A percentile compares a stretch with the other conserved stretches of the same genome.
These are phyloP conservation scores for Nycticebus coucang DNA, from an alignment of 2,113 vertebrate species.

Conservation along the genomic window DNA sequence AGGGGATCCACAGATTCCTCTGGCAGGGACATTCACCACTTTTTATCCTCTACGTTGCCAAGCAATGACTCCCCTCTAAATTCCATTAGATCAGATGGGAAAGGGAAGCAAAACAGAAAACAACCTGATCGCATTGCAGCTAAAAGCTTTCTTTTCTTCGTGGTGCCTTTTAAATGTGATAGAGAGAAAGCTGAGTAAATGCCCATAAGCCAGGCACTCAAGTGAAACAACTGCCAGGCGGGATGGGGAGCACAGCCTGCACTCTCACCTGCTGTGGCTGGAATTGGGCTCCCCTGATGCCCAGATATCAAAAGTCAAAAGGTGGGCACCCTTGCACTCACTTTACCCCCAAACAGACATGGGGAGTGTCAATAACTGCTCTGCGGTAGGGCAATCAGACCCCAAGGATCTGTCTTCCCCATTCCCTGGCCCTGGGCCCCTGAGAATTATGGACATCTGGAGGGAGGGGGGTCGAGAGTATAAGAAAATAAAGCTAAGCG, in stretches of 20 bases:
- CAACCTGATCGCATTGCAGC: conserved; percentile 58
- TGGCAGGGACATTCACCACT: conserved; percentile 44
- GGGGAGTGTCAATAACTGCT: not conserved
- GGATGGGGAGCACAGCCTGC: not conserved
- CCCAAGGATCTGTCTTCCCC: not conserved
- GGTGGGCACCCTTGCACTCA: not conserved
- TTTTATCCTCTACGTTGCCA: conserved; percentile 75
- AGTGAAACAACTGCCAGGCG: conserved; percentile 58
- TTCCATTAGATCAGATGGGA: conserved; percentile 67
- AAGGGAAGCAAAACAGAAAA: not conserved
- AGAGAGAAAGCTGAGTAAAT: conserved; percentile 81
- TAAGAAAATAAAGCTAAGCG: not conserved
- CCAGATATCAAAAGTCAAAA: conserved; percentile 36
- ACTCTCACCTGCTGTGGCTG: not conserved
- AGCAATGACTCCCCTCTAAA: conserved; percentile 78
- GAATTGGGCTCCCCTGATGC: not conserved
- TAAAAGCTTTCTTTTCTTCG: conserved; percentile 81
- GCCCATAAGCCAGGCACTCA: conserved; percentile 79
- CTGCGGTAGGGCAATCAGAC: not conserved
- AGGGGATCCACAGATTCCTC: not conserved
- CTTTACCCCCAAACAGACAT: not conserved
- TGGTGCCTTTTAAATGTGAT: conserved; percentile 69
- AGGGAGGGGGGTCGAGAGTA: not conserved
- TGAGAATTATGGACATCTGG: not conserved
- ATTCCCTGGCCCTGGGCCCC: not conserved